Base-by-base conservation (phyloP, 2,888 invertebrate species). In the Theretra japonica region DNA sequence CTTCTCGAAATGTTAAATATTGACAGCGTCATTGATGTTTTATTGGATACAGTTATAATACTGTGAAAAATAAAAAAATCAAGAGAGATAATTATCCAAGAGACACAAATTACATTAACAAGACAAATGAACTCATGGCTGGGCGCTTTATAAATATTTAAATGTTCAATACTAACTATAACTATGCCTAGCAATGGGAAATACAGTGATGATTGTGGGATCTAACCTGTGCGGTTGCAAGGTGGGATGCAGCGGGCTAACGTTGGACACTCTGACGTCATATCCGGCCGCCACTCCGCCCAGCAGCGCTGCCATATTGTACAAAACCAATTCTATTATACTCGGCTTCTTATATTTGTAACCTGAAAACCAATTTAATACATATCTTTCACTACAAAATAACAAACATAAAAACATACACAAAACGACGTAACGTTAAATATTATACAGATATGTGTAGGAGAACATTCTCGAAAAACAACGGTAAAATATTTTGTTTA, bases 211-310 rank as follows among this genome's bases (percentile, higher is more conserved):
- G 48, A 68, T 53, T 73, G 19, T n/a, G 15, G 4, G 25, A 17
- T 19, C 74, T 83, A 89, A 96, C 95, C 96, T 95, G 74, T 96
- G 96, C 0, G 97, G 97, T 83, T 97, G 96, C 74, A 98, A 89
- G 73, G 96, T 96, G 8, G 98, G 98, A 92, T 98, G 98, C 76
- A 98, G 94, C 0, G 97, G 97, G 79, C 97, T 97, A 70, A 97
- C 96, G 86, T 98, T 98, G 62, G 98, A 97, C 89, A 98, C 95
- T 83, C 98, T 96, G 70, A 99, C 97, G 95, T 99, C 99, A 86
- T 98, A 98, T 0, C 99, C 99, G 57, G 98, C 97, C 4, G 97
- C 98, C 58, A 99, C 97, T 33, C 98, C 97, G 4, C 98, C 98
- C 83, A 99, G 92, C 93, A 99, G 95, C 70, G 98, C 97, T 71